Percentiles rank a stretch among this genome's conserved stretches.
phyloP scores from a whole-genome alignment of 2,888 invertebrate species.

The Taphrorychus bicolor region DNA sequence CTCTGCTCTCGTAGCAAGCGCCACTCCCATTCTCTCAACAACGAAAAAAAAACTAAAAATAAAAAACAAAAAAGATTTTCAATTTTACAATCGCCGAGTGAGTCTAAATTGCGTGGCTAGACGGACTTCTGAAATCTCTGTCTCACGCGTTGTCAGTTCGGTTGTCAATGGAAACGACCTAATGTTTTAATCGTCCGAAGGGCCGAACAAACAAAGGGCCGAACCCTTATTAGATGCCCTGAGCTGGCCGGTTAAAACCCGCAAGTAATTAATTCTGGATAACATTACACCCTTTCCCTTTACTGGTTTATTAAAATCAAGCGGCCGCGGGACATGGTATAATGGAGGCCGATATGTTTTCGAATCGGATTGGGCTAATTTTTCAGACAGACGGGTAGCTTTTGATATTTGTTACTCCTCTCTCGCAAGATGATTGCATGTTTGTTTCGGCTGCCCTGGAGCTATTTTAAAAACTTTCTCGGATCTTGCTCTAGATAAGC shows the following conservation, averaged over 20 bases:
- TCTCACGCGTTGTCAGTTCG: not conserved
- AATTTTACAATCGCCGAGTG: too few relatives aligned
- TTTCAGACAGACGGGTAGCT: not conserved
- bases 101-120: too few relatives aligned
- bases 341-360: not conserved
- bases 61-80: too few relatives aligned
- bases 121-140: too few relatives aligned
- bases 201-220: conserved; percentile 28
- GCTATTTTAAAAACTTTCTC: not conserved
- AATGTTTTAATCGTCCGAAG: conserved; percentile 29
- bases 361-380: not conserved
- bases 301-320: conserved; percentile 33
- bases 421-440: not conserved
- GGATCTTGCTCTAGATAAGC: not conserved
- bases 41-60: not conserved
- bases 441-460: not conserved
- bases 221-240: conserved; percentile 24
- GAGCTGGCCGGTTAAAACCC: conserved; percentile 30
- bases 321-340: too few relatives aligned
- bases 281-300: conserved; percentile 36
- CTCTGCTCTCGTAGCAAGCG: too few relatives aligned
- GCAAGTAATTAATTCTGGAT: conserved; percentile 38
- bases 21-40: too few relatives aligned
- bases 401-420: not conserved
- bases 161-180: conserved; percentile 24